Evolutionary conservation across 2,113 vertebrate species (phyloP), one percentile per base, ranked within the genome.

Genomic region (Neopipo cinnamomea): DNA sequence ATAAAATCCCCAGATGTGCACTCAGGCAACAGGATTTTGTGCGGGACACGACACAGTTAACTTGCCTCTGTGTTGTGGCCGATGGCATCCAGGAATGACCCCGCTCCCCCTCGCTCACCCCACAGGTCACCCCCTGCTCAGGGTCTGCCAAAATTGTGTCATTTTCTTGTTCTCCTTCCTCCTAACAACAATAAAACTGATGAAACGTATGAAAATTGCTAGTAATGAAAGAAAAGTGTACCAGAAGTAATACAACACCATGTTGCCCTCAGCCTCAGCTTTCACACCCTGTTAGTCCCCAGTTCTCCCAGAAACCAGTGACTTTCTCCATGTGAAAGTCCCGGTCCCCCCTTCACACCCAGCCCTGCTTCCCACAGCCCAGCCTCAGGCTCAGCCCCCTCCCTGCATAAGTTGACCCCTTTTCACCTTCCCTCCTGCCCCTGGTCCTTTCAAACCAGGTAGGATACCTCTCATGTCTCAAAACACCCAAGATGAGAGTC

Each of bases 141-240:
- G 46, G 50, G 21, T 50, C 87, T 87, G 85, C 82, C 67, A 58
- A 82, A 90, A 82, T 33, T 27, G 28, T 80, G 87, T 81, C 18
- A 0, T 74, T 90, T 85, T 56, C 82, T 58, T 53, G 22, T 70
- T 88, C 75, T 56, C 53, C 63, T 79, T 92, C 41, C 90, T 65
- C 33, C 55, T 73, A 70, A 76, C 67, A 79, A 70, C 71, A 88
- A 73, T 53, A 91, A 94, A 93, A 91, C 44, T 70, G 37, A 66
- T 95, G 78, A 76, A 93, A 95, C 52, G 30, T 73, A 37, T 86
- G 75, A 63, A 90, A 97, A 93, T 88, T 24, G 37, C 46, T 53
- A 22, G 52, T 90, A 88, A 92, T 42, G 78, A 91, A 78, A 77
- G 75, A 81, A 88, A 95, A 85, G 76, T 12, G 3, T 55, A 53